Evolutionary conservation across 2,113 vertebrate species (phyloP).

Genomic region (Sphaerodactylus townsendi): DNA sequence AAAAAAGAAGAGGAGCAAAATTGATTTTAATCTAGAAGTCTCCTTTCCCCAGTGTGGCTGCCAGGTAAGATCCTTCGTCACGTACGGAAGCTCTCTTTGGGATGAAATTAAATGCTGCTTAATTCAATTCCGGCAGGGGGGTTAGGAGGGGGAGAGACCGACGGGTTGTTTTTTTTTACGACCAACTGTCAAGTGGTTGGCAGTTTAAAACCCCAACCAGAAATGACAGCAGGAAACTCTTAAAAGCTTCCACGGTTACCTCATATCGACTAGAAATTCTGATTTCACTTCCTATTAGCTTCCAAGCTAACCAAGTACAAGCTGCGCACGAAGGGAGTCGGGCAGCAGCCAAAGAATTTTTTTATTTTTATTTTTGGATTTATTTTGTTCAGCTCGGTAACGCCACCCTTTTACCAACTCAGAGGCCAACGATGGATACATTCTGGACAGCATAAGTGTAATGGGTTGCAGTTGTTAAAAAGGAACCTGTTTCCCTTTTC

Average conservation of each 20-base stretch:
- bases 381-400: too few species aligned
- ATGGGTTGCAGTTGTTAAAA: too few species aligned
- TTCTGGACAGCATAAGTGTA: too few species aligned
- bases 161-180: constrained; percentile 38
- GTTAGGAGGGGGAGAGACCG: constrained; percentile 9
- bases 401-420: too few species aligned
- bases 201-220: constrained; percentile 59
- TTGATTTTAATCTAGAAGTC: background rate
- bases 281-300: constrained; percentile 55
- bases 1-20: background rate
- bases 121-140: constrained; percentile 44
- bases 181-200: constrained; percentile 60
- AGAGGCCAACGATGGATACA: too few species aligned
- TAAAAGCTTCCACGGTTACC: constrained; percentile 61
- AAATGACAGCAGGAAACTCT: constrained; percentile 57
- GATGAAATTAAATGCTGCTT: constrained; percentile 53
- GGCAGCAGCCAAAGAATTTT: too few species aligned
- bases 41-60: background rate
- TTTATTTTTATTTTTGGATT: too few species aligned
- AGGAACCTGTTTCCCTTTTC: too few species aligned
- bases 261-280: constrained; percentile 63
- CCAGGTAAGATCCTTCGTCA: constrained; percentile 5
- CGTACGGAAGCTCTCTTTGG: constrained; percentile 22
- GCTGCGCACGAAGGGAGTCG: constrained; percentile 36
- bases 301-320: constrained; percentile 43